Evolutionary conservation across 2,797 vertebrate species (phyloP).

Genomic region (Microhierax caerulescens): DNA sequence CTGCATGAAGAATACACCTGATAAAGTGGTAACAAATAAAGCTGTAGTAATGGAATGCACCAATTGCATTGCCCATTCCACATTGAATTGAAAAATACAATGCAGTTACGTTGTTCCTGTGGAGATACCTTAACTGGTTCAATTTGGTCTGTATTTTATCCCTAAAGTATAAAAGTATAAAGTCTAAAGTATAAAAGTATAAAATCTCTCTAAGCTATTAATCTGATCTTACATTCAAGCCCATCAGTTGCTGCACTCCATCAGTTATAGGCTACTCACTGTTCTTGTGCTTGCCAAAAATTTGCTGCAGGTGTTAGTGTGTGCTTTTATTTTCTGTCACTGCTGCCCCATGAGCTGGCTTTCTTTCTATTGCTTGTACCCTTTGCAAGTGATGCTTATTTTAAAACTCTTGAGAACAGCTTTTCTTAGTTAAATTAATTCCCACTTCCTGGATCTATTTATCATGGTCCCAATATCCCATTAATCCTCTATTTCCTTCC

Average conservation of each 20-base stretch:
- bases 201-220: background rate
- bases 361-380: conserved; percentile 12
- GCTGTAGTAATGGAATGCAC: background rate
- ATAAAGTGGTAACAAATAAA: background rate
- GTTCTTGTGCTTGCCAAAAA: background rate
- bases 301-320: background rate
- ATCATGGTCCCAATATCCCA: background rate
- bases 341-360: background rate
- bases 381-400: conserved; percentile 16
- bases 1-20: background rate
- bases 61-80: background rate
- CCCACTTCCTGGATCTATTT: background rate
- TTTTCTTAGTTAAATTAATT: conserved; percentile 25
- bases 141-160: background rate
- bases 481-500: background rate
- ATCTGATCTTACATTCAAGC: background rate
- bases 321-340: background rate
- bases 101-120: background rate
- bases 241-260: background rate
- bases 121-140: background rate
- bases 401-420: background rate
- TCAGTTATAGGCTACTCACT: background rate
- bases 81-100: background rate
- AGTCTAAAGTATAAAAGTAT: background rate
- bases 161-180: background rate